phyloP scores from a whole-genome alignment of 2,113 vertebrate species.

The Rhipidura dahli region DNA sequence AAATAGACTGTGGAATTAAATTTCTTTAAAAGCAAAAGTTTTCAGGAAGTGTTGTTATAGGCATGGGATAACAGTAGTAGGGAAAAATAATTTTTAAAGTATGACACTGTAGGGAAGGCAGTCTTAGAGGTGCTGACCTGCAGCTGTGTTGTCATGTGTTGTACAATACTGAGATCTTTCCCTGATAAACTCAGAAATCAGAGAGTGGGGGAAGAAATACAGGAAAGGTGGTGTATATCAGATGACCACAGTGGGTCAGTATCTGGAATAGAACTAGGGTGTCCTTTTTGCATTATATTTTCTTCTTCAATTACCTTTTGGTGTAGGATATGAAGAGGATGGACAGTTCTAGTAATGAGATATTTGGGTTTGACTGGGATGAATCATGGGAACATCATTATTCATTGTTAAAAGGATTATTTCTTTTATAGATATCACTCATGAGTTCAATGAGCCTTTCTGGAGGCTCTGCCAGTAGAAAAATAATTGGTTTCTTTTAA shows the following conservation, averaged over 20 bases:
- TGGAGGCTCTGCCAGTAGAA: background rate
- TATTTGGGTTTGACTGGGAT: background rate
- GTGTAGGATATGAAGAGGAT: background rate
- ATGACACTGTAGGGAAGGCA: background rate
- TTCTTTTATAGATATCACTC: background rate
- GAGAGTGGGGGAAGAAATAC: background rate
- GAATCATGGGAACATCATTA: background rate
- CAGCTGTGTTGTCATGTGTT: background rate
- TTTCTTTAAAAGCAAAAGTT: background rate
- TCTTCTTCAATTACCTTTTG: background rate
- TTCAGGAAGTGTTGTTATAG: background rate
- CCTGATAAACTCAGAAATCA: background rate
- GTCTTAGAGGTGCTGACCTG: background rate
- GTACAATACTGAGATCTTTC: background rate
- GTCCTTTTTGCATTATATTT: background rate
- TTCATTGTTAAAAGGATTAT: background rate
- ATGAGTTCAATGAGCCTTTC: background rate
- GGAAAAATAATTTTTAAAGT: background rate
- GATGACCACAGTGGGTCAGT: background rate
- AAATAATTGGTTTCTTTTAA: background rate
- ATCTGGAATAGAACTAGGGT: background rate
- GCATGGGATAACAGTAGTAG: background rate
- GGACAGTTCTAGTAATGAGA: background rate
- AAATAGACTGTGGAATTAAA: background rate
- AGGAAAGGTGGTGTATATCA: background rate